A percentile compares a stretch with the other conserved stretches of the same genome.
Evolutionary conservation across 2,797 vertebrate species (phyloP).

Genomic region (Sebastes matsubarae): DNA sequence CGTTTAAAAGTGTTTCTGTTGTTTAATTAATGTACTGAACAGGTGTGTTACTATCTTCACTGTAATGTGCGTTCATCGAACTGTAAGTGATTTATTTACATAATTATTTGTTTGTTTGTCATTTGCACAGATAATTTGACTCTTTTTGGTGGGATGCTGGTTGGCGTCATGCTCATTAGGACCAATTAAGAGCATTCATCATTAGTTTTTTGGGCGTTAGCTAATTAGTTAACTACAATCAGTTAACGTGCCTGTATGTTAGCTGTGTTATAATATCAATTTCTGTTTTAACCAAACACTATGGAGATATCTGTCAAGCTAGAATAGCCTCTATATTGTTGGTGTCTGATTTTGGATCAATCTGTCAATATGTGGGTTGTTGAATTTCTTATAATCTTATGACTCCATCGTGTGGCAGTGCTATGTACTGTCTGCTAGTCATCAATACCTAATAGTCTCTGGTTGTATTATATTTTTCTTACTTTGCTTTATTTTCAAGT

Average conservation of each 20-base stretch:
- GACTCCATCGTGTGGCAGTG: background rate
- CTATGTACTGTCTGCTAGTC: background rate
- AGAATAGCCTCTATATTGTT: background rate
- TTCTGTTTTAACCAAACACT: background rate
- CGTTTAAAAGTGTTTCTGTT: accelerated
- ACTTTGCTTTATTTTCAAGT: background rate
- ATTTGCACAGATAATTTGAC: background rate
- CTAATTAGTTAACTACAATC: background rate
- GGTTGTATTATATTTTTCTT: background rate
- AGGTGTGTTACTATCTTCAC: accelerated
- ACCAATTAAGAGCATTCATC: background rate
- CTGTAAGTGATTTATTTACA: background rate
- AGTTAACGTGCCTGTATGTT: background rate
- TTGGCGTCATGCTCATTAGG: background rate
- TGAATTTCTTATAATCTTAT: background rate
- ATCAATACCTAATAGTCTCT: background rate
- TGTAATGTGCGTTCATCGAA: accelerated
- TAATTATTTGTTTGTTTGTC: background rate
- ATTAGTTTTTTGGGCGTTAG: background rate
- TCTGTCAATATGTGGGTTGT: background rate
- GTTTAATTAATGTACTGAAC: accelerated
- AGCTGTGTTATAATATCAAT: background rate
- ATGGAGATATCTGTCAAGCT: background rate
- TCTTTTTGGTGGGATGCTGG: background rate
- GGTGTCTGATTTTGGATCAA: background rate